Evolutionary conservation across 2,888 invertebrate species (phyloP).

Genomic region (Pachliopta kotzebuea): DNA sequence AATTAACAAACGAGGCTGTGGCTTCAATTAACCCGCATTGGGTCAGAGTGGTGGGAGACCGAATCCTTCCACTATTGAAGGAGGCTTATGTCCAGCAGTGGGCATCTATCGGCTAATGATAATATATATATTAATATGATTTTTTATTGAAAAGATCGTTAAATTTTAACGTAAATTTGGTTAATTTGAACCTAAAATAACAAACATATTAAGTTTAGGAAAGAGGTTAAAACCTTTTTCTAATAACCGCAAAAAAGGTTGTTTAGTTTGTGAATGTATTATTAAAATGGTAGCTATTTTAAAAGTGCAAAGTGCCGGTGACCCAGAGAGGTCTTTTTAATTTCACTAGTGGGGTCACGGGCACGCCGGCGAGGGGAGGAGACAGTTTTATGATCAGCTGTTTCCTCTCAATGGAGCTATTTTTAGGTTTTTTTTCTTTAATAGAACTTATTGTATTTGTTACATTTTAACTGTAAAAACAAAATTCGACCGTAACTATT

Average conservation of each 20-base stretch:
- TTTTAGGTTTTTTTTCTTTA: conserved; percentile 25
- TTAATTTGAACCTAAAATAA: not conserved
- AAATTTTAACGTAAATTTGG: not conserved
- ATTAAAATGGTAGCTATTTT: conserved; percentile 40
- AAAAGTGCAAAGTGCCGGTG: conserved; percentile 77
- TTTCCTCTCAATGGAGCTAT: conserved; percentile 40
- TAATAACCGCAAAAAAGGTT: conserved; percentile 7
- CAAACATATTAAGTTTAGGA: not conserved
- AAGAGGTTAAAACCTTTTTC: conserved; percentile 1
- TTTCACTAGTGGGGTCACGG: conserved; percentile 78
- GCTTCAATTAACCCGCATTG: no score
- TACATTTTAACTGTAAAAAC: no score
- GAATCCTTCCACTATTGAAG: no score
- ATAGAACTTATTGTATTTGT: no score
- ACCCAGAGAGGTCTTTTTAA: conserved; percentile 72
- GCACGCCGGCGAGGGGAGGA: conserved; percentile 73
- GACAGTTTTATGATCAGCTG: conserved; percentile 76
- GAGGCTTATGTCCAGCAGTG: no score
- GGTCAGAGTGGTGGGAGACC: no score
- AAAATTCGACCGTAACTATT: no score
- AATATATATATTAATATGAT: no score
- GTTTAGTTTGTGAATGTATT: conserved; percentile 35
- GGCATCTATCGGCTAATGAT: no score
- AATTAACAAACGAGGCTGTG: no score
- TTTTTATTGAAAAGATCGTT: not conserved